phyloP scores from a whole-genome alignment of 2,113 vertebrate species.

The Orthonyx spaldingii region DNA sequence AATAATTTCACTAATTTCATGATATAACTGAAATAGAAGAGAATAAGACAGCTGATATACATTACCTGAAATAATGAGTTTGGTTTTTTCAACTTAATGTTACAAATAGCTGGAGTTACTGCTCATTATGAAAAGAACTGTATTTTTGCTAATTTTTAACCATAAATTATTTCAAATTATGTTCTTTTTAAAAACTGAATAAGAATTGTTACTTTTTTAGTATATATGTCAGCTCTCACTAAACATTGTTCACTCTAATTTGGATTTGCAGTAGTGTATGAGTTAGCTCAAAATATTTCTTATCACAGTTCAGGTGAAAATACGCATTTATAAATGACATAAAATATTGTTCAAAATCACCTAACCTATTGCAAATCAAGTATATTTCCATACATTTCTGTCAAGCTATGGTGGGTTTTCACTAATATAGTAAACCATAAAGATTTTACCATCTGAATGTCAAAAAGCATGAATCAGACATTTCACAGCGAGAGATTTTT shows the following conservation, averaged over 20 bases:
- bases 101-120: background rate
- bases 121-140: background rate
- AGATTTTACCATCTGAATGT: background rate
- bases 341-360: background rate
- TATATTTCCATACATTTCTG: background rate
- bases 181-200: background rate
- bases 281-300: background rate
- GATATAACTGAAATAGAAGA: background rate
- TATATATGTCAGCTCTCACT: background rate
- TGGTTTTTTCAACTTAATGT: background rate
- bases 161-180: background rate
- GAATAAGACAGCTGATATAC: background rate
- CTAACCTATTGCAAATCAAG: background rate
- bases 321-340: background rate
- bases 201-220: background rate
- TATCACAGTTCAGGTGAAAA: background rate
- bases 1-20: background rate
- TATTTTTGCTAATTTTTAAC: background rate
- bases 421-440: background rate
- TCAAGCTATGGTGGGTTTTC: background rate
- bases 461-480: background rate
- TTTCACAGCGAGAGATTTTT: background rate
- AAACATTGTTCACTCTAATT: background rate
- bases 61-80: background rate
- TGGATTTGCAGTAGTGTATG: background rate